Percentiles rank a stretch among this genome's conserved stretches.
These are phyloP conservation scores for Laspeyria flexula DNA, from an alignment of 2,888 invertebrate genomes.

Conservation along the genomic window DNA sequence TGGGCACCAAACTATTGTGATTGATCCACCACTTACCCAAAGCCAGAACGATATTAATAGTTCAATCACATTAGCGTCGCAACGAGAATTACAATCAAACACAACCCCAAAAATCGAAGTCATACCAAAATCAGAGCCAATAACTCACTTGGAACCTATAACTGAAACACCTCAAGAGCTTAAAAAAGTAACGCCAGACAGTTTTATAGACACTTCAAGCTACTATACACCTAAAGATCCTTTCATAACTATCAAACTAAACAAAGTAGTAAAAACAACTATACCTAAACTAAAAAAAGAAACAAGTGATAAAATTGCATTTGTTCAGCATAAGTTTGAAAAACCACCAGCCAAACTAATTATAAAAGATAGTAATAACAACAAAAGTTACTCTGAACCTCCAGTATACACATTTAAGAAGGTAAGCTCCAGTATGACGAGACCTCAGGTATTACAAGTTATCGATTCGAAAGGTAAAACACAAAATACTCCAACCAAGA, in stretches of 20 bases:
- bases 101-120: slow-evolving; percentile 29
- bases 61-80: slow-evolving; percentile 16
- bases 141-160: slow-evolving; percentile 28
- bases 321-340: slow-evolving; percentile 68
- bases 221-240: slow-evolving; percentile 72
- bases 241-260: slow-evolving; percentile 79
- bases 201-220: slow-evolving; percentile 64
- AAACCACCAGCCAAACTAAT: slow-evolving; percentile 77
- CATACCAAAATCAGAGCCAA: slow-evolving; percentile 22
- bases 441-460: slow-evolving; percentile 88
- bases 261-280: slow-evolving; percentile 78
- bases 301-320: slow-evolving; percentile 66
- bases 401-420: slow-evolving; percentile 52
- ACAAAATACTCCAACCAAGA: slow-evolving; percentile 47
- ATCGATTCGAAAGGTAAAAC: slow-evolving; percentile 81
- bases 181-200: slow-evolving; percentile 43
- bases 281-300: slow-evolving; percentile 76
- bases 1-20: slow-evolving; percentile 84
- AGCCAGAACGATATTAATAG: slow-evolving; percentile 43
- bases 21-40: slow-evolving; percentile 75
- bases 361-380: slow-evolving; percentile 72
- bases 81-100: slow-evolving; percentile 31
- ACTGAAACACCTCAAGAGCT: slow-evolving; percentile 46
- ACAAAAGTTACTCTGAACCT: slow-evolving; percentile 51
- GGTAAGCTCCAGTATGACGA: slow-evolving; percentile 81